Base-by-base conservation (phyloP, 2,797 vertebrate species). In the Pangasius djambal region DNA sequence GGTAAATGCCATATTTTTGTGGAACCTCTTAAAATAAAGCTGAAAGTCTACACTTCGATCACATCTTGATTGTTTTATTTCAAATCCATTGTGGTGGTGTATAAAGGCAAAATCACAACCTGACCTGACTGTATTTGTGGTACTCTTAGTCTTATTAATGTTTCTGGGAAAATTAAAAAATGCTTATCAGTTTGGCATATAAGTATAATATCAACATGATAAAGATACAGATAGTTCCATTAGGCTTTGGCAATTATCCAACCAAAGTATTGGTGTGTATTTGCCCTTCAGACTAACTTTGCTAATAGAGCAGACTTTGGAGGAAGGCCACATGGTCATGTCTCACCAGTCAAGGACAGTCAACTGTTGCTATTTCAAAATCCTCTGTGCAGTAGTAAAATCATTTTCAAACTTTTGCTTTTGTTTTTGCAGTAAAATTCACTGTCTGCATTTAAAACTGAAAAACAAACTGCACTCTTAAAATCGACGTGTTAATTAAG, bases 91-190 rank as follows among this genome's bases (percentile, higher is more conserved):
- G 40, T 40, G 40, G 40, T 4, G 40, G 4, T 40, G 40, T 40
- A 4, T 40, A 40, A 40, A 40, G 3, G 40, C 40, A 40, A 5
- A 40, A 40, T 40, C 40, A 40, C 40, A 40, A 5, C 40, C 40
- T 40, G 40, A 40, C 40, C 40, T 40, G 40, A 40, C 40, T 40
- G 40, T 40, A 91, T 89, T 90, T 88, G 86, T 86, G 89, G 92
- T 93, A 92, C 91, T 81, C 79, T 90, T 83, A 90, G 92, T 95
- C 92, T 93, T 91, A 93, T 95, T 93, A 92, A 20, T 61, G 83
- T 91, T 88, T 93, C 92, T 92, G 92, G 91, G 8, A 25, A 37
- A 93, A 8, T 48, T 34, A 5, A 18, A 69, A 22, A 50, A 84
- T 84, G 37, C 31, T 81, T 59, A 34, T 83, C 57, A 25, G 15